Conservation (phyloP, 2,888 invertebrate genomes). For the Agrochola macilenta region DNA sequence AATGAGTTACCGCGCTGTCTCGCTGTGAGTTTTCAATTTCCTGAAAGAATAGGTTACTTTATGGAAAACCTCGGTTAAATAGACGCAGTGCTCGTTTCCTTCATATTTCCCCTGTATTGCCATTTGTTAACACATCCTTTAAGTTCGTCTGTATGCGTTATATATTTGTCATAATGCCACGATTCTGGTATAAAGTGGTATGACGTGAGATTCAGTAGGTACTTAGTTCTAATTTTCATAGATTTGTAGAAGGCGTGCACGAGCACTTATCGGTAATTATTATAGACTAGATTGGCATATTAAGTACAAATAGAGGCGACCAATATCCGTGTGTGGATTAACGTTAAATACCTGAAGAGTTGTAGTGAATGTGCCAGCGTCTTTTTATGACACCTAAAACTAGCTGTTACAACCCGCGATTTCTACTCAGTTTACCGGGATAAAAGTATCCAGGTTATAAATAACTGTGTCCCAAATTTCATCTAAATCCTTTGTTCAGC, state of each 20-base stretch:
- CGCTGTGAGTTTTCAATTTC: conserved; percentile 38
- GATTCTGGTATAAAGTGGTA: conserved; percentile 20
- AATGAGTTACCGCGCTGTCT: conserved; percentile 17
- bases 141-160: not conserved
- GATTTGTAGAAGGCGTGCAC: conserved; percentile 19
- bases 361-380: not conserved
- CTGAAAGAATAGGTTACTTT: conserved; percentile 31
- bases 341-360: conserved; percentile 18
- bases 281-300: conserved; percentile 20
- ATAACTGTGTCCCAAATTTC: not conserved
- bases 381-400: not conserved
- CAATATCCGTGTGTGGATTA: conserved; percentile 37
- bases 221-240: conserved; percentile 19
- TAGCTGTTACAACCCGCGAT: no score
- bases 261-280: conserved; percentile 43
- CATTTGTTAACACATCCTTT: conserved; percentile 22
- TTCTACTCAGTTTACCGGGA: not conserved
- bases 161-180: conserved; percentile 8
- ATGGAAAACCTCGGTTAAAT: conserved; percentile 20
- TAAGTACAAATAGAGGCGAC: conserved; percentile 26
- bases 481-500: not conserved
- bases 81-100: conserved; percentile 38
- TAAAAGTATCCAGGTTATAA: not conserved
- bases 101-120: not conserved
- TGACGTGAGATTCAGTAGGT: conserved; percentile 14